Evolutionary conservation across 2,113 vertebrate species (phyloP).

Genomic region (Bagarius yarrelli): DNA sequence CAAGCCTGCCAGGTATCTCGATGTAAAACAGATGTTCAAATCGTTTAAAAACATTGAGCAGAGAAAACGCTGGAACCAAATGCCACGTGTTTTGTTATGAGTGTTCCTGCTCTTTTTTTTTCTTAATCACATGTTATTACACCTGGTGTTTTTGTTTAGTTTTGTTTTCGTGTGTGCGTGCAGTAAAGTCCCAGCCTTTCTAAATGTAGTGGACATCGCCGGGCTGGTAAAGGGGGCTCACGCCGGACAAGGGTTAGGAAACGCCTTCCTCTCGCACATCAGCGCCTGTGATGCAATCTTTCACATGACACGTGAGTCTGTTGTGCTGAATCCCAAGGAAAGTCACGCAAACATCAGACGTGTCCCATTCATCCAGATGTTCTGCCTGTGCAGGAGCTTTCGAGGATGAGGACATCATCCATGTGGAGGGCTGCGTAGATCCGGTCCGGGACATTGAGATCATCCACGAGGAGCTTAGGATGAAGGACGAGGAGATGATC

Average conservation of each 20-base stretch:
- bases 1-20: conserved; percentile 86
- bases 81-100: not conserved
- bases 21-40: not conserved
- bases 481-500: conserved; percentile 96
- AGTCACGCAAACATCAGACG: not conserved
- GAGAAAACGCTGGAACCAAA: not conserved
- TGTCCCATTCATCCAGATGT: not conserved
- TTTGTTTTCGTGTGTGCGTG: conserved; percentile 42
- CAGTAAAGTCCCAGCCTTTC: conserved; percentile 97
- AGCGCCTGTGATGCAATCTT: conserved; percentile 96
- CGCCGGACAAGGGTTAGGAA: conserved; percentile 92
- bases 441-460: conserved; percentile 89
- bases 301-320: conserved; percentile 92
- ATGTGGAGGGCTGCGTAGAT: conserved; percentile 93
- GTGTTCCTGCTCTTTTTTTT: not conserved
- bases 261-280: conserved; percentile 96
- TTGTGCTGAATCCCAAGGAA: not conserved
- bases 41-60: not conserved
- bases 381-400: conserved; percentile 76
- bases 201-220: conserved; percentile 97
- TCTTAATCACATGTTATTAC: not conserved
- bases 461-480: conserved; percentile 91
- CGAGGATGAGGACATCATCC: conserved; percentile 97
- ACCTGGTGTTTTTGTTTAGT: conserved; percentile 3
- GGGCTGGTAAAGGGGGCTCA: conserved; percentile 97